These are phyloP conservation scores for Amphibalanus amphitrite DNA, from an alignment of 1,140 invertebrate species.

Conservation along the genomic window DNA sequence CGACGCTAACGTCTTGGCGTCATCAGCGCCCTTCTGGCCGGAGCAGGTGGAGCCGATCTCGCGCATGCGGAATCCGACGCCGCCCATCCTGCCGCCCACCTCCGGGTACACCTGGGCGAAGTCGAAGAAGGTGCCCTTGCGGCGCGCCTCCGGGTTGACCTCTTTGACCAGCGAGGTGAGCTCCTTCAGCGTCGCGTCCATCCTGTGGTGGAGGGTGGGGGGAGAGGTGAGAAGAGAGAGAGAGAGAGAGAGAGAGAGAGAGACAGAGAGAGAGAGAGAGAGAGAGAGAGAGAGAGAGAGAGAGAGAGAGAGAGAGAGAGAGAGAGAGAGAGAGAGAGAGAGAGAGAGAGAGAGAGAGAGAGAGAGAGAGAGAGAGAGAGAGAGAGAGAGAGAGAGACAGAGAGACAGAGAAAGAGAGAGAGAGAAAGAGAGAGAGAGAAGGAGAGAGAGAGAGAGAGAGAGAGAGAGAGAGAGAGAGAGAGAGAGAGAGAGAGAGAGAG, in stretches of 20 bases:
- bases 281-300: slow-evolving; percentile 8
- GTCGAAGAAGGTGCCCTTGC: slow-evolving; percentile 65
- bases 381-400: slow-evolving; percentile 3
- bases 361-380: slow-evolving; percentile 7
- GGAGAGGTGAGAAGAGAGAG: too few species aligned
- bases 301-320: slow-evolving; percentile 8
- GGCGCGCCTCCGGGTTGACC: slow-evolving; percentile 88
- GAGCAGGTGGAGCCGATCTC: slow-evolving; percentile 89
- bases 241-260: too few species aligned
- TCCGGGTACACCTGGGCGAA: slow-evolving; percentile 93
- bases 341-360: neutral
- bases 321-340: slow-evolving; percentile 7
- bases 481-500: too few species aligned
- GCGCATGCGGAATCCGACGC: slow-evolving; percentile 42
- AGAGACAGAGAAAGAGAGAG: slow-evolving; percentile 3
- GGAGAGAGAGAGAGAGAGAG: slow-evolving; percentile 7
- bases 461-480: slow-evolving; percentile 5
- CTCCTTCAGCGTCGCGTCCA: slow-evolving; percentile 92
- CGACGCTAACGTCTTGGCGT: slow-evolving; percentile 72
- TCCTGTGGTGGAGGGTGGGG: slow-evolving; percentile 43
- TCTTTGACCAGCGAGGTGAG: slow-evolving; percentile 89
- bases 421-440: slow-evolving; percentile 2
- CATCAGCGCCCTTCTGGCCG: slow-evolving; percentile 77
- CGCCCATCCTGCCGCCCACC: slow-evolving; percentile 52
- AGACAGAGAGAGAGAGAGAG: neutral